These are phyloP conservation scores for Spilosoma lubricipeda DNA, from an alignment of 2,888 invertebrate species.

Conservation along the genomic window DNA sequence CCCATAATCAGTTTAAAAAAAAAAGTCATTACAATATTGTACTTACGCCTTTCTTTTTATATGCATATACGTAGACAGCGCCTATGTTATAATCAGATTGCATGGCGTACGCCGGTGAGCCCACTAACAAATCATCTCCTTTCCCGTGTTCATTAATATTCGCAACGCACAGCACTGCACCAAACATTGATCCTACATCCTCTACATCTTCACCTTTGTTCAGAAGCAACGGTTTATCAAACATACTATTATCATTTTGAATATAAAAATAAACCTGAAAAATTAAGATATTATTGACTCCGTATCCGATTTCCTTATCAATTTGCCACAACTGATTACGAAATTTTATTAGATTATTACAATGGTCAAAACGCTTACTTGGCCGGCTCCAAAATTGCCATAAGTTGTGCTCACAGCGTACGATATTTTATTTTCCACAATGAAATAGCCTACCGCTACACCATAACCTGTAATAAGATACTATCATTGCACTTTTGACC, in stretches of 20 bases:
- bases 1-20: background rate
- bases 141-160: background rate
- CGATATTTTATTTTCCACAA: background rate
- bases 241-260: background rate
- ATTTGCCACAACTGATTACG: background rate
- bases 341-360: background rate
- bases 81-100: constrained; percentile 77
- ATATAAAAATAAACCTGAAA: constrained; percentile 25
- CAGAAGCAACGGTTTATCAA: background rate
- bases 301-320: background rate
- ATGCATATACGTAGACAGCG: constrained; percentile 82
- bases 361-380: constrained; percentile 5
- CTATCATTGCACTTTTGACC: background rate
- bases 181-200: constrained; percentile 20
- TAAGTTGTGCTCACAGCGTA: constrained; percentile 23
- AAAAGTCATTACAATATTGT: background rate
- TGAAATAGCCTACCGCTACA: constrained; percentile 19
- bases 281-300: background rate
- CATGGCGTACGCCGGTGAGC: constrained; percentile 82
- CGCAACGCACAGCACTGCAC: constrained; percentile 18
- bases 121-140: constrained; percentile 84
- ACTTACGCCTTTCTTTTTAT: constrained; percentile 22
- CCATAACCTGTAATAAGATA: constrained; percentile 19
- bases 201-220: constrained; percentile 1
- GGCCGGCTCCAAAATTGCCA: constrained; percentile 10